Percentiles rank a stretch among this genome's conserved stretches.
Evolutionary conservation across 2,113 vertebrate species (phyloP).

Genomic region (Stictonetta naevosa): DNA sequence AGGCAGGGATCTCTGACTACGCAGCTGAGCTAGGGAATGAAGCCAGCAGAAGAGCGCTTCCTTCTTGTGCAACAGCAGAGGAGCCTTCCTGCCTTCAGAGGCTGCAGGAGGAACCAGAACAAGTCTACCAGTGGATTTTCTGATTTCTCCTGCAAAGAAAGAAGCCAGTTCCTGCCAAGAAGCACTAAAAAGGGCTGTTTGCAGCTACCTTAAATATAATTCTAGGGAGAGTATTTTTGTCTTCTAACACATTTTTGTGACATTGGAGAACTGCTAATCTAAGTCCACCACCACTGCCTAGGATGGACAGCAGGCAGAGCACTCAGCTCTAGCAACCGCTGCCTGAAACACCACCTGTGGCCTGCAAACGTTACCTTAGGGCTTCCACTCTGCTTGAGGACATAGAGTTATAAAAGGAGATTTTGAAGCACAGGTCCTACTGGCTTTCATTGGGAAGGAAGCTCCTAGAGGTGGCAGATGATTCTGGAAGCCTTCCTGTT

Average conservation of each 20-base stretch:
- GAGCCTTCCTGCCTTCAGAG: neutral
- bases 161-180: neutral
- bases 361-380: neutral
- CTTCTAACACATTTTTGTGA: neutral
- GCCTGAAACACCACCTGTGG: rapidly evolving
- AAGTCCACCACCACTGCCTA: neutral
- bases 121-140: neutral
- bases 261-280: neutral
- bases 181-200: neutral
- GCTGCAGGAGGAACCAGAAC: neutral
- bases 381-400: neutral
- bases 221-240: neutral
- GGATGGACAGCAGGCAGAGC: neutral
- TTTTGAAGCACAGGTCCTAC: neutral
- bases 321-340: rapidly evolving
- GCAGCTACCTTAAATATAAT: neutral
- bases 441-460: neutral
- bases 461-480: neutral
- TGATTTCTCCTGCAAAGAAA: neutral
- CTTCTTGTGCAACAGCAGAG: neutral
- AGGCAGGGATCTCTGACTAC: neutral
- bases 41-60: neutral
- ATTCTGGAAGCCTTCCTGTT: neutral
- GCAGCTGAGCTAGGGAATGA: neutral
- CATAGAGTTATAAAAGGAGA: neutral